phyloP scores from a whole-genome alignment of 2,113 vertebrate genomes.

The Ahaetulla prasina region DNA sequence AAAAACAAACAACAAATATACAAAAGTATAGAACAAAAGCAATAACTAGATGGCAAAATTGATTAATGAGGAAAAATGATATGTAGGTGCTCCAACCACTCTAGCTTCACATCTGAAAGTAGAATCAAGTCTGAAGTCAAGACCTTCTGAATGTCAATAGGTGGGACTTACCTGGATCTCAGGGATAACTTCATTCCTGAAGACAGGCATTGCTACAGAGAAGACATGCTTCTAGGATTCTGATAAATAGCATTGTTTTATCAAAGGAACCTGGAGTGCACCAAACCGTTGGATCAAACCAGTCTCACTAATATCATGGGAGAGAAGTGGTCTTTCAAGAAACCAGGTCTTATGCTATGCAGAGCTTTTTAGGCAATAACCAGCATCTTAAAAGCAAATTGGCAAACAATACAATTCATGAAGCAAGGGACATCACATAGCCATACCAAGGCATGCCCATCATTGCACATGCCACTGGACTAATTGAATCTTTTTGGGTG shows the following conservation, averaged over 20 bases:
- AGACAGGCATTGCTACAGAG: not conserved
- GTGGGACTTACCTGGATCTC: not conserved
- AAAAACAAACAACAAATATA: not conserved
- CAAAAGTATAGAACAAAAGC: not conserved
- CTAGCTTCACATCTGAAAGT: not conserved
- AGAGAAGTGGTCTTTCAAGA: not conserved
- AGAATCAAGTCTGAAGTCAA: not conserved
- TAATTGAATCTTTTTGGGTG: not conserved
- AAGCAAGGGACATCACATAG: not conserved
- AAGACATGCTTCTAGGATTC: not conserved
- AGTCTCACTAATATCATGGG: not conserved
- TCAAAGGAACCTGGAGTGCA: not conserved
- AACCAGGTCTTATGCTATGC: not conserved
- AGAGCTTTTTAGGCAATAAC: not conserved
- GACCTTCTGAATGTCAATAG: not conserved
- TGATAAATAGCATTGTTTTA: not conserved
- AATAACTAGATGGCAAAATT: not conserved
- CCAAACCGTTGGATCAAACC: not conserved
- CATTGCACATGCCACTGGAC: not conserved
- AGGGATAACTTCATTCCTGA: not conserved
- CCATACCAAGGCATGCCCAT: not conserved
- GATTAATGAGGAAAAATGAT: not conserved
- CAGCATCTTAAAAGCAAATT: not conserved
- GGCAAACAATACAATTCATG: not conserved
- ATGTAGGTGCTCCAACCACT: not conserved